Evolutionary conservation across 1,140 invertebrate genomes (phyloP).

Genomic region (Trichogramma pretiosum): DNA sequence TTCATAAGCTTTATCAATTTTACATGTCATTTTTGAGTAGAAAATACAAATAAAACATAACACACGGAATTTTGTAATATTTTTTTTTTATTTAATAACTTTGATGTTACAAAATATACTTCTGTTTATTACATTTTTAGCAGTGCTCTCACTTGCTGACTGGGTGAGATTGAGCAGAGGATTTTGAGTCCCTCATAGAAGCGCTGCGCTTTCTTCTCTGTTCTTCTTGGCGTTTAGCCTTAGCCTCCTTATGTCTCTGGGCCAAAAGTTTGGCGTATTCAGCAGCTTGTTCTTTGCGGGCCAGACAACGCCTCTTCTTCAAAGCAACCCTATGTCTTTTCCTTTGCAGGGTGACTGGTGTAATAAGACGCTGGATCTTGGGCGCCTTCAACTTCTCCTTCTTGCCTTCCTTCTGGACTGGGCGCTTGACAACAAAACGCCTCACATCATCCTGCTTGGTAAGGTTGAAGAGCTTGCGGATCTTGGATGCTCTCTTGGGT

Average conservation of each 20-base stretch:
- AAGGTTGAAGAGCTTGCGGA: slow-evolving; percentile 95
- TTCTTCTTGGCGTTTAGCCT: slow-evolving; percentile 71
- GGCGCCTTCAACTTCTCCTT: slow-evolving; percentile 77
- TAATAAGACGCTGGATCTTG: slow-evolving; percentile 97
- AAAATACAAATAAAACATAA: too few species aligned
- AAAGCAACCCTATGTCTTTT: slow-evolving; percentile 87
- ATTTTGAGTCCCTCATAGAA: slow-evolving; percentile 69
- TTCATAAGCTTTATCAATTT: too few species aligned
- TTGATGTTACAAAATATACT: background rate
- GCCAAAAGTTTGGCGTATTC: slow-evolving; percentile 94
- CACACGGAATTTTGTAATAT: background rate
- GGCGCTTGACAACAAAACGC: slow-evolving; percentile 89
- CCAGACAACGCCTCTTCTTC: slow-evolving; percentile 81
- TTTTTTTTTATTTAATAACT: background rate
- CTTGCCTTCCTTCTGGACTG: slow-evolving; percentile 85
- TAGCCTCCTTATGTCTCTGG: slow-evolving; percentile 93
- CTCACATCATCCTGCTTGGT: slow-evolving; percentile 95
- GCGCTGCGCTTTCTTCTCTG: slow-evolving; percentile 66
- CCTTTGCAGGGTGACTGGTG: too few species aligned
- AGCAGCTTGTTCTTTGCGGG: slow-evolving; percentile 81
- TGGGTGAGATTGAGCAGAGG: slow-evolving; percentile 40
- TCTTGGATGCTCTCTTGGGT: slow-evolving; percentile 95
- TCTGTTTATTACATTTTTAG: too few species aligned
- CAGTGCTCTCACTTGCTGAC: too few species aligned
- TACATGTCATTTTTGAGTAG: too few species aligned